Percentiles rank a stretch among this genome's conserved stretches.
These are phyloP conservation scores for Tringa solitaria DNA, from an alignment of 2,113 vertebrate genomes.

Conservation along the genomic window DNA sequence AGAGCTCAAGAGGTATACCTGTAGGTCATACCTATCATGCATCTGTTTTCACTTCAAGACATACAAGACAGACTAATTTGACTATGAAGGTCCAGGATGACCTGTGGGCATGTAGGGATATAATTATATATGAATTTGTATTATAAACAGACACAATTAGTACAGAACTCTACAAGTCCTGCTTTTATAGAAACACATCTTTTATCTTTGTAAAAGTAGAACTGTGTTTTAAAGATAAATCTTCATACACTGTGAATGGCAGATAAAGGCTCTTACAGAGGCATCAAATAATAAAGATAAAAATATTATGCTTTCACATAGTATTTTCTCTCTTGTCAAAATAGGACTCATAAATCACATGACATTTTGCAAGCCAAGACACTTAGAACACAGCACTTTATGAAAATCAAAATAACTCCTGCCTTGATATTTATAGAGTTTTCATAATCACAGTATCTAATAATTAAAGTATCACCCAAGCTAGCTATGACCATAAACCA, in stretches of 20 bases:
- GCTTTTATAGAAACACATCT: slow-evolving; percentile 14
- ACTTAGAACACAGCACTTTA: not conserved
- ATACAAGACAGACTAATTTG: not conserved
- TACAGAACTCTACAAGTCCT: not conserved
- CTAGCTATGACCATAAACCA: not conserved
- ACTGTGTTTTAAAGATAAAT: slow-evolving; percentile 31
- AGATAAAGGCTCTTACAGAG: slow-evolving; percentile 43
- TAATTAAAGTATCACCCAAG: not conserved
- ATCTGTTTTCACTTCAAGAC: not conserved
- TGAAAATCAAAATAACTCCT: not conserved
- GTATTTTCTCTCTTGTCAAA: slow-evolving; percentile 34
- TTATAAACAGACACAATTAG: slow-evolving; percentile 18
- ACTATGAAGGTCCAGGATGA: not conserved
- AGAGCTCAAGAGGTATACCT: not conserved
- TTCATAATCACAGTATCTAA: not conserved
- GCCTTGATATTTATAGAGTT: not conserved
- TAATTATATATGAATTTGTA: not conserved
- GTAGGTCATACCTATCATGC: not conserved
- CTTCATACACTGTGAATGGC: not conserved
- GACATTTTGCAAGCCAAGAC: not conserved
- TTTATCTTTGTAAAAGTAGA: slow-evolving; percentile 39
- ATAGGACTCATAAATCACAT: not conserved
- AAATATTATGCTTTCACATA: slow-evolving; percentile 12
- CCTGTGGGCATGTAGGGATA: not conserved
- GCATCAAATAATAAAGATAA: slow-evolving; percentile 26